Evolutionary conservation across 2,113 vertebrate species (phyloP), one percentile per base, ranked within the genome.

Genomic region (Syrrhaptes paradoxus): DNA sequence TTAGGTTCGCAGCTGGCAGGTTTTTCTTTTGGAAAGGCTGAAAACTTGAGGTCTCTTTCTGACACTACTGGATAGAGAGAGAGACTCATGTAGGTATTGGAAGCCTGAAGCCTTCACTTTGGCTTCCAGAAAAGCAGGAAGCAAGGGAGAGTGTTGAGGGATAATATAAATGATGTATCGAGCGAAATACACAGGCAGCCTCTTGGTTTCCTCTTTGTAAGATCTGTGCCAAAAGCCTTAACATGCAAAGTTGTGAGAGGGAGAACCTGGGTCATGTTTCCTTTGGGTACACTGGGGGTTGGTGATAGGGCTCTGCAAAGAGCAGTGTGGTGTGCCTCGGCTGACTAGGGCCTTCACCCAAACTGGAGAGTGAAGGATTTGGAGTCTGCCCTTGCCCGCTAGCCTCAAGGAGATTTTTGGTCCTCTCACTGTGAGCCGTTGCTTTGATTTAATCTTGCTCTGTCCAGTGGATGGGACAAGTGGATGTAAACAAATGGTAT

Each of bases 281-380:
- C 76, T 73, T 55, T 16, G 26, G 34, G 22, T 59, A 25, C 0
- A 0, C 2, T 36, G 52, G 3, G 24, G 11, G 4, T 1, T 58
- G 54, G n/a, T 49, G 59, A 83, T 49, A 36, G 13, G 7, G 10
- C 59, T 61, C 36, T 83, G 32, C 41, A 36, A 63, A 68, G 28
- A 68, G 32, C 32, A 52, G 48, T 1, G 0, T 58, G 29, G 48
- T 41, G 45, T 57, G 45, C 43, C 61, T 70, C 58, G 57, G 10
- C 57, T 49, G 45, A 45, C 45, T 49, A 74, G 32, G 16, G 38
- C 26, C 29, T 75, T 25, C 52, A 43, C n/a, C 14, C 10, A 52
- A n/a, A n/a, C 10, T 11, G 9, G 24, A 45, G 11, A 3, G 9
- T 38, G 24, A 59, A 59, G 59, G 46, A 66, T 76, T 31, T 62